Conservation (phyloP, 1,140 invertebrate species). For the Pachyrhynchus sulphureomaculatus region DNA sequence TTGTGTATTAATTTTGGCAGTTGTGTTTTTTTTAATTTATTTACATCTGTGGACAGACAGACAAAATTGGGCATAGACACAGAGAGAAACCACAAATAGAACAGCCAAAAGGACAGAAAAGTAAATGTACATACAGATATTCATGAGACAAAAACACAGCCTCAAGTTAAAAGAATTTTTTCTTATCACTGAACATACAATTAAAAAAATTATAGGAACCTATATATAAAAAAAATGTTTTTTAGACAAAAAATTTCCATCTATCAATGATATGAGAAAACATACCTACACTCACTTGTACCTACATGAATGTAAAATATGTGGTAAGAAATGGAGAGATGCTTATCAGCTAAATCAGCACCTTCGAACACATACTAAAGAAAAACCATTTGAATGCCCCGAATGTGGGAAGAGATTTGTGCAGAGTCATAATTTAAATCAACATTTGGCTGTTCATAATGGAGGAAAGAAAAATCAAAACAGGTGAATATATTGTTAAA, state of each 20-base stretch:
- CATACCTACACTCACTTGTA: background rate
- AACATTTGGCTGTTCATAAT: background rate
- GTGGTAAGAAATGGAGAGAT: constrained; percentile 5
- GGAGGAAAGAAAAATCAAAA: too few relatives aligned
- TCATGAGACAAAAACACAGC: too few relatives aligned
- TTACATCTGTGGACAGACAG: too few relatives aligned
- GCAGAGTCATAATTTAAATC: background rate
- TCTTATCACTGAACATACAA: too few relatives aligned
- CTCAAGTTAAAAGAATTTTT: too few relatives aligned
- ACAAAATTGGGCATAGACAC: too few relatives aligned
- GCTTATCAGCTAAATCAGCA: background rate
- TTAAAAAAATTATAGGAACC: too few relatives aligned
- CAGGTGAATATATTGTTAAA: too few relatives aligned
- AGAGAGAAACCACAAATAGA: too few relatives aligned
- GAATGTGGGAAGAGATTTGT: constrained; percentile 3
- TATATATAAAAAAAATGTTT: too few relatives aligned
- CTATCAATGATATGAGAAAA: background rate
- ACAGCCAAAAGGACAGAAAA: too few relatives aligned
- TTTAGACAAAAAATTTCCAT: background rate
- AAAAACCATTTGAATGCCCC: constrained; percentile 11
- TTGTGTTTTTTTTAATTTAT: background rate
- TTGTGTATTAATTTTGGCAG: background rate
- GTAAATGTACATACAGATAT: too few relatives aligned
- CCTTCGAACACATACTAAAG: background rate
- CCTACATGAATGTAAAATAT: background rate